Base-by-base conservation (phyloP, 2,797 vertebrate genomes). In the Premnoplex brunnescens region DNA sequence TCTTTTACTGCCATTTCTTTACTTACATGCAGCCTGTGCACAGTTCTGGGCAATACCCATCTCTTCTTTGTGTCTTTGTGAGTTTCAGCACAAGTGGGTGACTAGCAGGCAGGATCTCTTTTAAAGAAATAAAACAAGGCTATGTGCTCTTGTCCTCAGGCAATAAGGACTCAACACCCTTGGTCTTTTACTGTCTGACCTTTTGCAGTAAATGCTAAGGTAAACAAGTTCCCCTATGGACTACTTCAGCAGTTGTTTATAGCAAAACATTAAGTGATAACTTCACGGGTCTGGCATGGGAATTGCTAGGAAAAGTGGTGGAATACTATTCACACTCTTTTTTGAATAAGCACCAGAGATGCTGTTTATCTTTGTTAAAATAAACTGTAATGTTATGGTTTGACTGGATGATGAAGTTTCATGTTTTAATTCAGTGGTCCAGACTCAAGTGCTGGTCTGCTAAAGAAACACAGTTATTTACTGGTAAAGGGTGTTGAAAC, bases 281-380 rank as follows among this genome's bases (percentile, higher is more conserved):
- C 54, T 94, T 83, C 64, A 48, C 41, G 64, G 46, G 5, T 68
- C 81, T 95, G 78, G 84, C 58, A 12, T 41, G 78, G 74, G 78
- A 94, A 80, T 78, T 73, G 54, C 30, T 84, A 18, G 49, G 84
- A 85, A 67, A 37, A 27, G 39, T 54, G 68, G 62, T 88, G 85
- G 62, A 89, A 55, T 66, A 89, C 43, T 43, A 60, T 85, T 82
- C 88, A 62, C 72, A 44, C 82, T 94, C 27, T 3, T 62, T 68
- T 72, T 95, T 86, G 46, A 79, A 78, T 82, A 92, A 86, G 60
- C 1, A 17, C 52, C 79, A 74, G 85, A 20, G 75, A 88, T 83
- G 54, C 66, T 93, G 82, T 91, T 96, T 96, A 60, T 82, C 88
- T 88, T 93, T 68, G 37, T 89, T 88, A 76, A 78, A 96, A 66